Base-by-base conservation (phyloP, 2,888 invertebrate species). In the Serripes groenlandicus region DNA sequence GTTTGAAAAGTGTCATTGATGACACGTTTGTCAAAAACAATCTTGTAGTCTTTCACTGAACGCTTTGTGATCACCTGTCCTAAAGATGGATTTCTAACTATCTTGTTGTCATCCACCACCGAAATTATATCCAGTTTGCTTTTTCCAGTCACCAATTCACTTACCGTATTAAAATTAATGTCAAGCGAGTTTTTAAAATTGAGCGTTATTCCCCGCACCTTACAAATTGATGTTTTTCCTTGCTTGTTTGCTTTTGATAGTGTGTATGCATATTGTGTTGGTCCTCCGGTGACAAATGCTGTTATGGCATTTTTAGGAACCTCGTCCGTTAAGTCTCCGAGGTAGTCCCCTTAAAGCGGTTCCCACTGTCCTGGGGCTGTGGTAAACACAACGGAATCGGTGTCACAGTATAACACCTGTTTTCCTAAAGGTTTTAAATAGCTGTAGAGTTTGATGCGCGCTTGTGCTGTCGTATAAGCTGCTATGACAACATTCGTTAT, bases 151-250 rank as follows among this genome's bases (percentile, higher is more conserved):
- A 69, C 69, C 49, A 69, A 23, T 23, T 49, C 23, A 4, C 49
- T 7, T 49, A 69, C 9, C 28, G 78, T 56, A 4, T 82, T 78
- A 73, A 88, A 88, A 70, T 87, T 88, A 4, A 90, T 49, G 0
- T 52, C 42, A 26, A 78, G 56, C 7, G 66, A 34, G n/a, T 60
- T 82, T 54, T 66, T 60, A 34, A 56, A 73, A 32, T 81, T 80
- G 1, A 81, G 56, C 18, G 74, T 81, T 52, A 81, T 73, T 2
- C 81, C 76, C 4, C 69, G 37, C 9, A 76, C 54, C 54, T 81
- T 81, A 37, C 69, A 77, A 18, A 21, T n/a, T 15, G 60, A 42
- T 1, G 26, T 4, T 37, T 62, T n/a, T n/a, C n/a, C n/a, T n/a
- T n/a, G n/a, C n/a, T n/a, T n/a, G n/a, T n/a, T n/a, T n/a, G n/a